Evolutionary conservation across 2,888 invertebrate species (phyloP).

Genomic region (Pandemis heparana): DNA sequence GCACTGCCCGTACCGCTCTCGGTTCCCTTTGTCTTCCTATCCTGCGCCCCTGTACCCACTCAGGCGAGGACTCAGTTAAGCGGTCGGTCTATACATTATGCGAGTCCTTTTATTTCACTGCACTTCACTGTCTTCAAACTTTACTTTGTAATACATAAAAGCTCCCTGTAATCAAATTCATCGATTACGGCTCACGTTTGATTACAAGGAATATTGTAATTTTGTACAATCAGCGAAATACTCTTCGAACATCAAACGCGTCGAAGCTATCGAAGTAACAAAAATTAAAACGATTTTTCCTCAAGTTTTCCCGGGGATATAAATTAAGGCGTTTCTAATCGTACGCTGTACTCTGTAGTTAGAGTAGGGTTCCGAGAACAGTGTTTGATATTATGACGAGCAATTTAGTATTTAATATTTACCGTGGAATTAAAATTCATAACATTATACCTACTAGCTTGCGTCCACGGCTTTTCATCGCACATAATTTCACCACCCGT

Average conservation of each 20-base stretch:
- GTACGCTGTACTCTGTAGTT: not conserved
- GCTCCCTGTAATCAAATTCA: not conserved
- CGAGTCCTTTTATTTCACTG: no score
- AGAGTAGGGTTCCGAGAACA: not conserved
- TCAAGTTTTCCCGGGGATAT: not conserved
- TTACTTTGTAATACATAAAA: not conserved
- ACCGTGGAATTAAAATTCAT: not conserved
- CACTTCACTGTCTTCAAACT: no score
- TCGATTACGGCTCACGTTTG: slow-evolving; percentile 10
- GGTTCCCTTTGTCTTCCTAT: no score
- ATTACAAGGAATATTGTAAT: slow-evolving; percentile 11
- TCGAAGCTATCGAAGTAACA: slow-evolving; percentile 12
- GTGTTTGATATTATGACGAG: not conserved
- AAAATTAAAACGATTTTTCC: slow-evolving; percentile 14
- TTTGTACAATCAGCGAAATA: slow-evolving; percentile 13
- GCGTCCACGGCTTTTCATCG: no score
- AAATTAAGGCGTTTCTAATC: slow-evolving; percentile 10
- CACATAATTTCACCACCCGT: no score
- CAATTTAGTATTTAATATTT: not conserved
- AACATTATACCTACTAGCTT: no score
- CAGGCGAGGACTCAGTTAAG: no score
- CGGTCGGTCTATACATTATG: no score
- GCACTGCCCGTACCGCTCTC: no score
- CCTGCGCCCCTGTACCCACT: no score
- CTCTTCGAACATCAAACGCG: slow-evolving; percentile 16